A percentile compares a stretch with the other conserved stretches of the same genome.
Conservation (phyloP, 2,113 vertebrate genomes). For the Platichthys stellatus region DNA sequence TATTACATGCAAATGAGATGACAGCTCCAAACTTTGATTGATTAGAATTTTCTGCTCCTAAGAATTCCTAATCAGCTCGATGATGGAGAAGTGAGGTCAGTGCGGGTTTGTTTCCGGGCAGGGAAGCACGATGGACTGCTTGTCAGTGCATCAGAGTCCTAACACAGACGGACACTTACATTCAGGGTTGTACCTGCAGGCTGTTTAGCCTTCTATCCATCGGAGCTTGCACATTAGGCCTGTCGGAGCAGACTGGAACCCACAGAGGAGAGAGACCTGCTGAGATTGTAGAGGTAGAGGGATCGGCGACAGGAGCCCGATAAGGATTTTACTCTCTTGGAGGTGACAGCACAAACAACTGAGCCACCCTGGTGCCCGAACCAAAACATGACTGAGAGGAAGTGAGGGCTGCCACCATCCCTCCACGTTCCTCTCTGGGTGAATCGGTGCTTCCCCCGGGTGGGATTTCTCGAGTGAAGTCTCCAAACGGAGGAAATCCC, state of each 20-base stretch:
- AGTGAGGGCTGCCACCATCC: not conserved
- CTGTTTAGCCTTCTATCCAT: not conserved
- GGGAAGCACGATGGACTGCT: not conserved
- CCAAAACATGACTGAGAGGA: not conserved
- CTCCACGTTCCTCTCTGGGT: slow-evolving; percentile 20
- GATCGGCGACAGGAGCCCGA: not conserved
- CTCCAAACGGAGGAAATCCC: slow-evolving; percentile 29
- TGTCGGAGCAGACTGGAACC: slow-evolving; percentile 24
- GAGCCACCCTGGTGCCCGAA: not conserved
- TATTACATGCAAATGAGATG: too few relatives aligned
- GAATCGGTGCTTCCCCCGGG: slow-evolving; percentile 8
- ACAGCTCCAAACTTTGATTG: not conserved
- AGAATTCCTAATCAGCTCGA: too few relatives aligned
- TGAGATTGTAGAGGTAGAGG: not conserved
- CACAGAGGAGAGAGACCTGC: not conserved
- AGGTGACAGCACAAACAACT: not conserved
- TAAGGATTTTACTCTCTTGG: slow-evolving; percentile 1
- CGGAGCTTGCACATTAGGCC: slow-evolving; percentile 1
- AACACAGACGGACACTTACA: slow-evolving; percentile 28
- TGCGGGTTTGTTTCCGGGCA: not conserved
- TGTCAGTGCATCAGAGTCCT: slow-evolving; percentile 5
- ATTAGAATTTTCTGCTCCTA: too few relatives aligned
- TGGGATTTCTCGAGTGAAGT: slow-evolving; percentile 14
- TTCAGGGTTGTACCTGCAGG: slow-evolving; percentile 31
- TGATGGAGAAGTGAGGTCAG: slow-evolving; percentile 7